A percentile compares a stretch with the other conserved stretches of the same genome.
phyloP scores from a whole-genome alignment of 1,140 invertebrate species.

The Drosophila fuyamai region DNA sequence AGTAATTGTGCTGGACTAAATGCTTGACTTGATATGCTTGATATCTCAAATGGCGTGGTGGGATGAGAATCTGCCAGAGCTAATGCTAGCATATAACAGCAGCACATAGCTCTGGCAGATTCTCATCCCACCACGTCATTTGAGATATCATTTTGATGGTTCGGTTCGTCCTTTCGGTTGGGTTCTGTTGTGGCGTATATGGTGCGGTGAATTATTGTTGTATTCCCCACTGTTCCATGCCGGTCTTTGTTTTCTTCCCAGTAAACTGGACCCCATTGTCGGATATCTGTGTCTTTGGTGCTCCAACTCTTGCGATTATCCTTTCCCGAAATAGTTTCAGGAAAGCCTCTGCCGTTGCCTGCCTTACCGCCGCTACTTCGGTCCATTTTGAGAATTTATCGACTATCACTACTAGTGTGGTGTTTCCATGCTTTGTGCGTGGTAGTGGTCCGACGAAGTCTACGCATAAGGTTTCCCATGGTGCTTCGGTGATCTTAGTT shows the following conservation, averaged over 20 bases:
- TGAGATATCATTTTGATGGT: no score
- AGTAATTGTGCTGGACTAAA: background rate
- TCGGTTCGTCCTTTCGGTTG: no score
- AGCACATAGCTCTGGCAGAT: no score
- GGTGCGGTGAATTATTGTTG: no score
- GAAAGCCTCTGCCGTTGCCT: background rate
- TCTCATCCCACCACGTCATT: no score
- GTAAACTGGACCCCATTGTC: conserved; percentile 5
- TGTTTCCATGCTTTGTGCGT: background rate
- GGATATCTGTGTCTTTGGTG: background rate
- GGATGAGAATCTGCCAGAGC: no score
- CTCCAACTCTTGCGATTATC: background rate
- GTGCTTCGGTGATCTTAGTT: background rate
- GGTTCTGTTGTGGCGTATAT: no score
- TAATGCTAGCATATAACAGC: no score
- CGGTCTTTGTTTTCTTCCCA: background rate
- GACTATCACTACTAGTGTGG: background rate
- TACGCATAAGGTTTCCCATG: background rate
- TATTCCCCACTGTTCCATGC: background rate
- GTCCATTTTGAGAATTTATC: background rate
- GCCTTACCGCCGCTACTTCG: no score
- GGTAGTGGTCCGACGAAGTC: conserved; percentile 1
- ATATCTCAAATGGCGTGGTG: no score
- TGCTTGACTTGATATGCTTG: background rate
- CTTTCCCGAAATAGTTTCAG: background rate